A percentile compares a stretch with the other conserved stretches of the same genome.
Conservation (phyloP, 1,140 invertebrate species). For the Ditylenchus dipsaci region DNA sequence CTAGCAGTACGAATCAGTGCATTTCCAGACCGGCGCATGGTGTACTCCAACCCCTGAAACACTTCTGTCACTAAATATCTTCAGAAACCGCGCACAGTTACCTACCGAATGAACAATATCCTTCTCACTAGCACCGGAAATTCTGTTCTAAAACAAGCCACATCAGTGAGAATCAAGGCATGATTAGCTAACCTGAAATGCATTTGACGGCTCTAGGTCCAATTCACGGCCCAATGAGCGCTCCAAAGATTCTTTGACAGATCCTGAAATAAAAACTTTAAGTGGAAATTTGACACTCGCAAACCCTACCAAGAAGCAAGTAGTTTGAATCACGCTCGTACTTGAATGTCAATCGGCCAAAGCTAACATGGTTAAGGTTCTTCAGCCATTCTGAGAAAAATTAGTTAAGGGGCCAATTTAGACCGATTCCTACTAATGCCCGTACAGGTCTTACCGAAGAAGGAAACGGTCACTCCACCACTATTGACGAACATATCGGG, state of each 20-base stretch:
- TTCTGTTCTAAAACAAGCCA: constrained; percentile 63
- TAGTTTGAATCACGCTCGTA: constrained; percentile 98
- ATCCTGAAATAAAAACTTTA: constrained; percentile 69
- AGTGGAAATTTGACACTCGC: too few species aligned
- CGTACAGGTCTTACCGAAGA: too few species aligned
- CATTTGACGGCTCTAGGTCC: constrained; percentile 83
- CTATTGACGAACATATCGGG: constrained; percentile 91
- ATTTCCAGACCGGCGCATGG: constrained; percentile 88
- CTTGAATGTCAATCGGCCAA: constrained; percentile 95
- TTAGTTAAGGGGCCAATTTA: too few species aligned
- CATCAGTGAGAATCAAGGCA: too few species aligned
- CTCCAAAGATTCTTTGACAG: constrained; percentile 96
- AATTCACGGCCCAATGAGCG: constrained; percentile 88
- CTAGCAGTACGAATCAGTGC: constrained; percentile 94
- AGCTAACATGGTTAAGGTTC: constrained; percentile 98
- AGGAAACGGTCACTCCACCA: constrained; percentile 98
- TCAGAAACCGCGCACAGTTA: too few species aligned
- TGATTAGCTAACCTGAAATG: constrained; percentile 75
- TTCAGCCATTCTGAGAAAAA: constrained; percentile 96
- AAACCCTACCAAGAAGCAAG: constrained; percentile 77
- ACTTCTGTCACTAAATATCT: constrained; percentile 60
- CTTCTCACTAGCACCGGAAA: constrained; percentile 93
- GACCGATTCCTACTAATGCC: too few species aligned
- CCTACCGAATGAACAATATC: constrained; percentile 88
- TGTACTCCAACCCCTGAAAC: constrained; percentile 79